Base-by-base conservation (phyloP, 2,113 vertebrate species). In the Heloderma charlesbogerti region DNA sequence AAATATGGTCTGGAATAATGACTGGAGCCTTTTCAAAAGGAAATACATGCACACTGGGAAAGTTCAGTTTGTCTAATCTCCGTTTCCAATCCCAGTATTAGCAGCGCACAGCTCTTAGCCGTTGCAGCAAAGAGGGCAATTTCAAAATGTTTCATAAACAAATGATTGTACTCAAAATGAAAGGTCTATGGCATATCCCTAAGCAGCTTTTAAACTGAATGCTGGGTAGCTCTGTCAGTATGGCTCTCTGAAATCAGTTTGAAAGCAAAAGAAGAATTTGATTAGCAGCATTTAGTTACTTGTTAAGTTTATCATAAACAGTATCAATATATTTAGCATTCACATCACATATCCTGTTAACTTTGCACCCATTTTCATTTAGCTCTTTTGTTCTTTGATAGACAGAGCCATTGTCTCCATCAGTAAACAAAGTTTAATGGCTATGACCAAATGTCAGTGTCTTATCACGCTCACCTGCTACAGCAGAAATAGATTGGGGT, bases 371-470 rank as follows among this genome's bases (percentile, higher is more conserved):
- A 86, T 86, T 86, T 87, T 78, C 37, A 45, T 66, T 40, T 12
- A 45, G 74, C 57, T 48, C 10, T 78, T 29, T 75, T 78, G 34
- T 57, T 60, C 37, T 88, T 43, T 88, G 86, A 88, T 85, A 45
- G 75, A 78, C 86, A 87, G 71, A 60, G 34, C n/a, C n/a, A 43
- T 77, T 87, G 54, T 77, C 5, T 43, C 77, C 54, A 87, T 18
- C 54, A 43, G 54, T 77, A 77, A 87, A 87, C 86, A 63, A 88
- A 66, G 29, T 78, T 78, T 78, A 78, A 78, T 88, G 40, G 37
- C 8, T 78, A 45, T 22, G 40, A 34, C 27, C 66, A 45, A 78
- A 78, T 78, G 60, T 66, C 72, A 66, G 29, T 78, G 43, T 78
- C 74, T 88, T 88, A 88, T 87, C 71, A 63, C 66, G 81, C 57